Evolutionary conservation across 2,888 invertebrate species (phyloP).

Genomic region (Ormyrus labotus): DNA sequence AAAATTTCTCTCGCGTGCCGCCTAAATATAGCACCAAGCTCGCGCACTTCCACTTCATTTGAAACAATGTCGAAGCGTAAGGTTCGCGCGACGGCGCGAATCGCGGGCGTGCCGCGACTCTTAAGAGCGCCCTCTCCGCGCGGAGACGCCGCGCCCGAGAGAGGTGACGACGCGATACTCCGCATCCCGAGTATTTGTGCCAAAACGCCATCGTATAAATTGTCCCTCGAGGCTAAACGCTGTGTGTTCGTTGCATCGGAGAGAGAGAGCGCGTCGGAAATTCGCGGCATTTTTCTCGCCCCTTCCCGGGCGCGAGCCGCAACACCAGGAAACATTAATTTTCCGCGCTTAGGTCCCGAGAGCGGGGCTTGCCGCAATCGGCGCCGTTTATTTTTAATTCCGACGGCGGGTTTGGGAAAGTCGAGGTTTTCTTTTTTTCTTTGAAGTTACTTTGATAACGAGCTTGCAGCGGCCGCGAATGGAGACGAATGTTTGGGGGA

Average conservation of each 20-base stretch:
- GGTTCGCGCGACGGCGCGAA: background rate
- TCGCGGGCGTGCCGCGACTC: background rate
- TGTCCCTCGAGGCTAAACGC: conserved; percentile 46
- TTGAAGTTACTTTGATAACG: background rate
- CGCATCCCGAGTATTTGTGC: conserved; percentile 38
- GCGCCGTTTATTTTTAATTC: conserved; percentile 35
- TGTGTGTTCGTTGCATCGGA: conserved; percentile 19
- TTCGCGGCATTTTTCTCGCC: conserved; percentile 24
- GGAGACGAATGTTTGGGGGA: too few relatives aligned
- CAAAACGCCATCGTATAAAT: conserved; percentile 45
- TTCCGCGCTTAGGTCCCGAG: background rate
- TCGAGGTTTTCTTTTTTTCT: background rate
- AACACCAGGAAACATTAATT: conserved; percentile 41
- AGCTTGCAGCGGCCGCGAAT: too few relatives aligned
- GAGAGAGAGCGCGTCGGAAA: conserved; percentile 7
- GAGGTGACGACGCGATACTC: conserved; percentile 2
- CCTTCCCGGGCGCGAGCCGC: background rate
- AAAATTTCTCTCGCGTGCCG: background rate
- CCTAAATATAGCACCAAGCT: background rate
- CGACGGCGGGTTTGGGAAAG: too few relatives aligned
- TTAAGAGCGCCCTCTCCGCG: background rate
- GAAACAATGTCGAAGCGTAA: background rate
- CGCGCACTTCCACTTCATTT: background rate
- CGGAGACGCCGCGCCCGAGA: too few relatives aligned
- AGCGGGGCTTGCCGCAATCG: background rate